Conservation (phyloP, 2,113 vertebrate species). For the Seriola dumerili region DNA sequence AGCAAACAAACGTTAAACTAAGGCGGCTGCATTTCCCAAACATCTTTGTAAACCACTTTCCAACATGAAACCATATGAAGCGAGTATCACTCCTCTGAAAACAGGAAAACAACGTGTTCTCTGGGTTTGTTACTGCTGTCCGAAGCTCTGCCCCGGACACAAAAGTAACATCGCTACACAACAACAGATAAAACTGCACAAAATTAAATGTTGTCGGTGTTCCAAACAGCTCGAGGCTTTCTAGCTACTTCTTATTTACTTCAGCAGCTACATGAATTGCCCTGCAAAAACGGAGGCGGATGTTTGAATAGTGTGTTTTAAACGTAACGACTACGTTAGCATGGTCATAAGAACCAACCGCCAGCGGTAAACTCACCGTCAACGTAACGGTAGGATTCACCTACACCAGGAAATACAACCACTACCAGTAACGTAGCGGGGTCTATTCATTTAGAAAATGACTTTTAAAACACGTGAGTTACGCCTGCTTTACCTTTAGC, state of each 20-base stretch:
- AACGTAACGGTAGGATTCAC: constrained; percentile 24
- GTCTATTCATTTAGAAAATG: constrained; percentile 12
- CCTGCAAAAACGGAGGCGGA: constrained; percentile 10
- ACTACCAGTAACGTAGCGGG: too few species aligned
- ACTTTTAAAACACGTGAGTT: background rate
- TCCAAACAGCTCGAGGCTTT: background rate
- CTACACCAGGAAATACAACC: constrained; percentile 49
- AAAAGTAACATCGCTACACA: background rate
- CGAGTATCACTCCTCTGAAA: background rate
- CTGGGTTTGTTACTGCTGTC: too few species aligned
- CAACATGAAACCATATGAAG: constrained; percentile 6
- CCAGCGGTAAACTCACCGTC: background rate
- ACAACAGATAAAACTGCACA: background rate
- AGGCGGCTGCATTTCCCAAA: constrained; percentile 20
- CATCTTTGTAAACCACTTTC: background rate
- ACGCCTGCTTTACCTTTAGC: background rate
- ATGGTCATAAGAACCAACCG: background rate
- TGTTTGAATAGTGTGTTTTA: constrained; percentile 19
- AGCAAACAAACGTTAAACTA: background rate
- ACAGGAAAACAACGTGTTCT: background rate
- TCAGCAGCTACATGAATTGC: background rate
- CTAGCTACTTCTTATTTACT: background rate
- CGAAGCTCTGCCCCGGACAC: background rate
- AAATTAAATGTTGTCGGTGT: background rate
- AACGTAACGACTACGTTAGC: constrained; percentile 19